Evolutionary conservation across 2,797 vertebrate species (phyloP).

Genomic region (Tiaroga cobitis): DNA sequence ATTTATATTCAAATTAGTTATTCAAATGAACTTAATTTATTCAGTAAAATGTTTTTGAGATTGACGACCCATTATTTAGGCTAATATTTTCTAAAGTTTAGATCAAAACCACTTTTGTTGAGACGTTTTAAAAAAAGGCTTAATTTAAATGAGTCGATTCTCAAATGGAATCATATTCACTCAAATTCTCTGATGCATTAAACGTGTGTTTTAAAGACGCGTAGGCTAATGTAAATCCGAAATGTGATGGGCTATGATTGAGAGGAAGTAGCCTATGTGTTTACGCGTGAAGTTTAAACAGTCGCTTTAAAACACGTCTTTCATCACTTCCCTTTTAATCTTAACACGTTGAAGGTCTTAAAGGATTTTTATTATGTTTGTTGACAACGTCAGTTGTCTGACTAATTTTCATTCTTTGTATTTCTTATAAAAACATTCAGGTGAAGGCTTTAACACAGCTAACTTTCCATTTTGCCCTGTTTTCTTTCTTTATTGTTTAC

Average conservation of each 20-base stretch:
- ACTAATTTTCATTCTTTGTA: neutral
- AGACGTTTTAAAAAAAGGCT: neutral
- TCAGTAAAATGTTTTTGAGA: neutral
- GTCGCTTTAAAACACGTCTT: conserved; percentile 63
- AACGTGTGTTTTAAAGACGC: conserved; percentile 2
- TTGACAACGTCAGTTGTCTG: no score
- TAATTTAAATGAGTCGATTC: neutral
- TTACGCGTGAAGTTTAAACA: conserved; percentile 63
- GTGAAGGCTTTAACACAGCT: neutral
- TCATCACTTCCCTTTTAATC: conserved; percentile 55
- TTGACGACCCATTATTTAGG: no score
- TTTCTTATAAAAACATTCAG: neutral
- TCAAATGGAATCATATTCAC: neutral
- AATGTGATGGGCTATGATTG: conserved; percentile 30
- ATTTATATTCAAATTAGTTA: neutral
- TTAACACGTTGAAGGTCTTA: conserved; percentile 8
- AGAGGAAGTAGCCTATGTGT: conserved; percentile 56
- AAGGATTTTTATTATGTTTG: neutral
- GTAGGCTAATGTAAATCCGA: neutral
- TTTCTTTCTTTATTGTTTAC: conserved; percentile 4
- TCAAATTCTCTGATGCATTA: neutral
- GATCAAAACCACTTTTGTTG: neutral
- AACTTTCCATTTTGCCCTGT: neutral
- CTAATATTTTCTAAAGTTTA: neutral
- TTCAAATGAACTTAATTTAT: neutral